Evolutionary conservation across 2,797 vertebrate species (phyloP), one percentile per base, ranked within the genome.

Genomic region (Valencia hispanica): DNA sequence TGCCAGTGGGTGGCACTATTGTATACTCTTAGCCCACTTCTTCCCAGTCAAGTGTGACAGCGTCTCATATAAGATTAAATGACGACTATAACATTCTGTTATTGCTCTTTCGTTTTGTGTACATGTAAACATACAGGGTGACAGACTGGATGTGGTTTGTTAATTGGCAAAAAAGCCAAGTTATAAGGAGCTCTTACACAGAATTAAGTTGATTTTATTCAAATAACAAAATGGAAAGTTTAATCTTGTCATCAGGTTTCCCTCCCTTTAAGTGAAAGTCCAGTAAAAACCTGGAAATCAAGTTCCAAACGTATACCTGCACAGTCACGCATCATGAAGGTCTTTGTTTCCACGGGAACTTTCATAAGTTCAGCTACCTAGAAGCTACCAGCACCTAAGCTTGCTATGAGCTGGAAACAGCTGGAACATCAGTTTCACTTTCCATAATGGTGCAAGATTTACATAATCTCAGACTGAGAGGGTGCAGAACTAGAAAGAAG

Each of bases 1-100:
- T 25, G 72, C 11, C 84, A 48, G 43, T 65, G 82, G 86, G 2
- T 63, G 87, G 76, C 81, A 25, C 45, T 65, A 51, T 17, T 34
- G 73, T 1, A n/a, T 15, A 14, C 9, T 9, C 27, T 3, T 36
- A 25, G 47, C 27, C 43, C 1, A 20, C 15, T 39, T 63, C 30
- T 18, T 63, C 20, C 22, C 22, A 6, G 20, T 63, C 18, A 36
- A 22, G 36, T 41, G 4, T 22, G 20, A 41, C 20, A 25, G 10
- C 36, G 6, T 39, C 20, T 11, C 9, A 17, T 63, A 34, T 34
- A 39, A 39, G 15, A 25, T 14, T 5, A 39, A 65, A 65, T 39
- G 20, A 65, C 36, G 41, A 25, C 18, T 61, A 61, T 32, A 65
- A 41, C 10, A 57, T 27, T 57, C 3, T 57, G 27, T 57, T 55